Evolutionary conservation across 1,140 invertebrate species (phyloP).

Genomic region (Pseudobourletiella spinata): DNA sequence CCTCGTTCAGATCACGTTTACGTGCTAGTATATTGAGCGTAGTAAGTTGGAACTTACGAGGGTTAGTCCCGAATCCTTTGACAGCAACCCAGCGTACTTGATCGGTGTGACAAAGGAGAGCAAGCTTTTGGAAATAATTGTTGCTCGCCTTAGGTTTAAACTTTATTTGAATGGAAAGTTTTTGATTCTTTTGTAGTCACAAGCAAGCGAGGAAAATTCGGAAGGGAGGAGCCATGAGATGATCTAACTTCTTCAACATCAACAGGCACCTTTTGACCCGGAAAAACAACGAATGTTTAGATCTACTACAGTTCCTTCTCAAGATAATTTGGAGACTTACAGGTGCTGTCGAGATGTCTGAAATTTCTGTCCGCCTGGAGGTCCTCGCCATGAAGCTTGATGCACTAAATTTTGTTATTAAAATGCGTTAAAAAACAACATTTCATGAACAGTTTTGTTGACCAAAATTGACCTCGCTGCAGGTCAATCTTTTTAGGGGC

Average conservation of each 20-base stretch:
- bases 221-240: slow-evolving; percentile 8
- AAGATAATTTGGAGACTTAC: not conserved
- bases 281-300: not conserved
- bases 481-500: too few relatives aligned
- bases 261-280: not conserved
- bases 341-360: not conserved
- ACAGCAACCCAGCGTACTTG: slow-evolving; percentile 31
- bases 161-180: slow-evolving; percentile 14
- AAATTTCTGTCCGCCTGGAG: not conserved
- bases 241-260: not conserved
- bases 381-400: not conserved
- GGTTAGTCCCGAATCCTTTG: slow-evolving; percentile 18
- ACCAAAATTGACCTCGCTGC: slow-evolving; percentile 32
- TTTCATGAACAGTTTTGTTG: too few relatives aligned
- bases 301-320: not conserved
- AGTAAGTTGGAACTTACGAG: not conserved
- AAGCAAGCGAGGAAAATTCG: slow-evolving; percentile 18
- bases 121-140: slow-evolving; percentile 24
- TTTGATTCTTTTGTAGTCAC: slow-evolving; percentile 15
- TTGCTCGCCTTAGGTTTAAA: slow-evolving; percentile 11
- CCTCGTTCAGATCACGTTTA: too few relatives aligned
- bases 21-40: too few relatives aligned
- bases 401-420: too few relatives aligned
- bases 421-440: too few relatives aligned
- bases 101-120: slow-evolving; percentile 29